These are phyloP conservation scores for Astropecten irregularis DNA, from an alignment of 53 echinoderm and acorn worm species.

Conservation along the genomic window DNA sequence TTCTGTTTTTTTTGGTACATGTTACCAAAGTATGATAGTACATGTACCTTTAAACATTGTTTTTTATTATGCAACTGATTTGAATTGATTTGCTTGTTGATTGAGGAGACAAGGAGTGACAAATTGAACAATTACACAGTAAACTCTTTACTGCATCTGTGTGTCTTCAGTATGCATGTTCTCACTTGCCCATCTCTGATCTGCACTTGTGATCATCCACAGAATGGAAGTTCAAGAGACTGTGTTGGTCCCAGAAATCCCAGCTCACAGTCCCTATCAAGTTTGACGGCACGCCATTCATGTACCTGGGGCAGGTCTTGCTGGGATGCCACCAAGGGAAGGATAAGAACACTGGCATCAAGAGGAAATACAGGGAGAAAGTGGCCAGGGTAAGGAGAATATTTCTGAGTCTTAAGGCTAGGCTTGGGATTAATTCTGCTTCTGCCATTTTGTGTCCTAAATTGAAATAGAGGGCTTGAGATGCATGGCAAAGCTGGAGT, in stretches of 20 bases:
- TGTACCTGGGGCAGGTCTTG: conserved; percentile 61
- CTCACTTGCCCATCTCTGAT: background rate
- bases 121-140: too few species aligned
- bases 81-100: too few species aligned
- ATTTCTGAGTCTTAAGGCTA: too few species aligned
- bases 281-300: conserved; percentile 64
- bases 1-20: too few species aligned
- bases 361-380: conserved; percentile 63
- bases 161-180: background rate
- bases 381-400: conserved; percentile 47
- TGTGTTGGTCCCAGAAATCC: conserved; percentile 63
- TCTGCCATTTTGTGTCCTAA: too few species aligned
- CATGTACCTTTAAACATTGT: too few species aligned
- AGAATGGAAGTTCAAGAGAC: conserved; percentile 67
- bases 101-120: too few species aligned
- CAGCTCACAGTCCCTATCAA: conserved; percentile 23
- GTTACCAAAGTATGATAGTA: too few species aligned
- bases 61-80: too few species aligned
- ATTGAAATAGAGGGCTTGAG: too few species aligned
- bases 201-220: background rate
- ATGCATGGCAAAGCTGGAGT: too few species aligned
- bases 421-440: too few species aligned
- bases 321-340: conserved; percentile 76
- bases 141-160: background rate
- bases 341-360: conserved; percentile 73